Conservation (phyloP, 1,140 invertebrate species). For the Eumeta japonica region DNA sequence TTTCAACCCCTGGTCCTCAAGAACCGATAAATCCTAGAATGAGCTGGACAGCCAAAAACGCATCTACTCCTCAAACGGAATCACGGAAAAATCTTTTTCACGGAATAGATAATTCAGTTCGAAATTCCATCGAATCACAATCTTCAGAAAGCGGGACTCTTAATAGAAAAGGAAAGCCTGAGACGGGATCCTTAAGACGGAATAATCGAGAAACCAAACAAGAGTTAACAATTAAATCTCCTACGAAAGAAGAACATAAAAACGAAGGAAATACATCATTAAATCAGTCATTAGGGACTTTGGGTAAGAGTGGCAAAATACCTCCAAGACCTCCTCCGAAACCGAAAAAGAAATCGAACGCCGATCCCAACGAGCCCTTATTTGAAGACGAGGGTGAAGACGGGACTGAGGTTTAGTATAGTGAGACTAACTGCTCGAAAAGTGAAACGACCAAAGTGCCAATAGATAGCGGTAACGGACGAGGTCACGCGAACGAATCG, state of each 20-base stretch:
- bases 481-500: too few species aligned
- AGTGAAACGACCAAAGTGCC: conserved; percentile 35
- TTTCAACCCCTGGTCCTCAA: conserved; percentile 42
- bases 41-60: conserved; percentile 54
- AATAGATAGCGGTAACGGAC: conserved; percentile 18
- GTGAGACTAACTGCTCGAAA: conserved; percentile 9
- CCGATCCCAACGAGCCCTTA: conserved; percentile 63
- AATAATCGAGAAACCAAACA: conserved; percentile 31
- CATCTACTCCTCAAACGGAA: conserved; percentile 44
- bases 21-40: conserved; percentile 41
- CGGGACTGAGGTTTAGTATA: conserved; percentile 80
- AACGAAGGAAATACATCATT: conserved; percentile 35
- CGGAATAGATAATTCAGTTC: conserved; percentile 27
- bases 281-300: conserved; percentile 37
- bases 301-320: conserved; percentile 63
- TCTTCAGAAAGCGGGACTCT: conserved; percentile 31
- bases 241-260: conserved; percentile 41
- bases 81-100: conserved; percentile 34
- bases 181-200: conserved; percentile 44
- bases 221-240: conserved; percentile 25
- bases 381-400: conserved; percentile 85
- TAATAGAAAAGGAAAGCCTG: conserved; percentile 43
- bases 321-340: conserved; percentile 79
- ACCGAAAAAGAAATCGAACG: conserved; percentile 69
- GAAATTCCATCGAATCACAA: conserved; percentile 25